A percentile compares a stretch with the other conserved stretches of the same genome.
These are phyloP conservation scores for Calosoma granatense DNA, from an alignment of 1,140 invertebrate genomes.

Conservation along the genomic window DNA sequence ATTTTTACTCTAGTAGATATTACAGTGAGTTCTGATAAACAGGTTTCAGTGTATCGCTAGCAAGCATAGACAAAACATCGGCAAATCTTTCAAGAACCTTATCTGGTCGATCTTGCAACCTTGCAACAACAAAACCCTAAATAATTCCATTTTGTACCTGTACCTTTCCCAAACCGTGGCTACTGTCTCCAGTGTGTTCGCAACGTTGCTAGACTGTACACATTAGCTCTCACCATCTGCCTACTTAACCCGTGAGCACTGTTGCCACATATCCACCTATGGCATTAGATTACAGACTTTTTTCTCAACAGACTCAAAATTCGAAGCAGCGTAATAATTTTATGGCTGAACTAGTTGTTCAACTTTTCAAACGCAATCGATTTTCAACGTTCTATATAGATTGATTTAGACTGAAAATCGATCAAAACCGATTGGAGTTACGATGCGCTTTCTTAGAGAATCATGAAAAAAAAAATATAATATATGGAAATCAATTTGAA, in stretches of 20 bases:
- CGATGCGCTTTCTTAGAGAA: not conserved
- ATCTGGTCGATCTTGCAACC: not conserved
- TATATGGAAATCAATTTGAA: not conserved
- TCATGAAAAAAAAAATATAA: not conserved
- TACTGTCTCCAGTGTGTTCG: not conserved
- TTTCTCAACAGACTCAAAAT: not conserved
- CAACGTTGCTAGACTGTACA: not conserved
- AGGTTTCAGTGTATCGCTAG: too few species aligned
- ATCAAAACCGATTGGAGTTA: not conserved
- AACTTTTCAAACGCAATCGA: not conserved
- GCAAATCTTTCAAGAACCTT: too few species aligned
- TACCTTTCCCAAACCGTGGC: not conserved
- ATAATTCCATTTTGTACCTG: not conserved
- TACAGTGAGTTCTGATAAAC: too few species aligned
- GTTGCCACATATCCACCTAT: not conserved
- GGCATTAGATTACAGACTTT: not conserved
- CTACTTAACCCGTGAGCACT: not conserved
- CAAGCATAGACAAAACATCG: too few species aligned
- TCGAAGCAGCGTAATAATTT: not conserved
- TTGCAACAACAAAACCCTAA: not conserved
- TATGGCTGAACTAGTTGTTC: not conserved
- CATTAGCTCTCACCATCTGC: not conserved
- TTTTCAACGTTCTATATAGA: not conserved
- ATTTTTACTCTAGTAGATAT: too few species aligned
- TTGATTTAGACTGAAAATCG: not conserved